These are phyloP conservation scores for Pelosia muscerda DNA, from an alignment of 2,888 invertebrate species.

Conservation along the genomic window DNA sequence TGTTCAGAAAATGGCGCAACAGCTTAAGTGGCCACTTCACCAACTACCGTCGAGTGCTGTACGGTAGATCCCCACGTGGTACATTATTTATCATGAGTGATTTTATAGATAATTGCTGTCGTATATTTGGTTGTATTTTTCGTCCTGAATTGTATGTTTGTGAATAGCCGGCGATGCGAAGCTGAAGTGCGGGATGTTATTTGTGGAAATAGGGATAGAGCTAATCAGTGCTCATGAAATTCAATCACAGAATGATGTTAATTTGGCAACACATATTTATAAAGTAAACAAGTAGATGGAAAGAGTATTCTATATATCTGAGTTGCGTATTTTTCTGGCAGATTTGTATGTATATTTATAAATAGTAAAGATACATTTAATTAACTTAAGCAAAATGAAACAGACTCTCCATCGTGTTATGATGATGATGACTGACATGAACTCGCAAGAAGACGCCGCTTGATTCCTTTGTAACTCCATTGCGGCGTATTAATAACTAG, in stretches of 20 bases:
- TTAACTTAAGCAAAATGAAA: too few relatives aligned
- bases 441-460: too few relatives aligned
- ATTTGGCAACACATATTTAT: background rate
- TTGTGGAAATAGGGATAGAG: background rate
- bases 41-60: background rate
- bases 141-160: background rate
- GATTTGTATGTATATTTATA: too few relatives aligned
- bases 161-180: background rate
- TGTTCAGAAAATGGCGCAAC: background rate
- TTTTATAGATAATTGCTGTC: background rate
- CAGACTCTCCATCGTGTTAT: too few relatives aligned
- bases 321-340: background rate
- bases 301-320: background rate
- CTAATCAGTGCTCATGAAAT: constrained; percentile 5
- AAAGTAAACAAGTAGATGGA: background rate
- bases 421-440: too few relatives aligned
- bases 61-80: background rate
- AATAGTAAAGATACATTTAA: too few relatives aligned
- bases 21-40: background rate
- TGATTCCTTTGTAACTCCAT: too few relatives aligned
- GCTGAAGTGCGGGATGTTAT: background rate
- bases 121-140: background rate
- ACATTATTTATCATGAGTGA: background rate
- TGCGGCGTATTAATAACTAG: too few relatives aligned
- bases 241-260: background rate